Percentiles rank a stretch among this genome's conserved stretches.
These are phyloP conservation scores for Zaprionus capensis DNA, from an alignment of 1,140 invertebrate species.

Conservation along the genomic window DNA sequence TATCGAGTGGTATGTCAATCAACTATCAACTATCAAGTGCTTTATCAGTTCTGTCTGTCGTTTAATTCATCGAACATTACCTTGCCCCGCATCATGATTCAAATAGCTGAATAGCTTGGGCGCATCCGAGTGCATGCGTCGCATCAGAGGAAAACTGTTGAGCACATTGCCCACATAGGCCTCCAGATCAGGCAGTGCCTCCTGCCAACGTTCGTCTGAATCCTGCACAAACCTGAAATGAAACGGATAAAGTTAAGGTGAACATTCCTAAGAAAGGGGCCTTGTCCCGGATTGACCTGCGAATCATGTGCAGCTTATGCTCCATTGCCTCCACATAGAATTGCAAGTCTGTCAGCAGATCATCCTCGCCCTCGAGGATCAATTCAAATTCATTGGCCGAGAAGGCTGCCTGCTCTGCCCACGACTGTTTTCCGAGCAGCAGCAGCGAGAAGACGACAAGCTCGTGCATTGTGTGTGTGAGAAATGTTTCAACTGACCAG, in stretches of 20 bases:
- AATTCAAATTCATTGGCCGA: slow-evolving; percentile 26
- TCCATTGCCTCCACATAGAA: slow-evolving; percentile 19
- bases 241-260: neutral
- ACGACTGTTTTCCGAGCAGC: neutral
- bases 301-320: slow-evolving; percentile 2
- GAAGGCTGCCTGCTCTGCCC: slow-evolving; percentile 22
- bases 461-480: neutral
- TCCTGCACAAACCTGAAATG: slow-evolving; percentile 8
- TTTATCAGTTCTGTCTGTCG: no score
- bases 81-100: neutral
- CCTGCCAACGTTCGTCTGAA: neutral
- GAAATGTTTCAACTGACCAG: neutral
- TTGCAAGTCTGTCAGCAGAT: slow-evolving; percentile 30
- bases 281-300: slow-evolving; percentile 1
- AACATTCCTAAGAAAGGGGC: neutral
- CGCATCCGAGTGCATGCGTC: slow-evolving; percentile 53
- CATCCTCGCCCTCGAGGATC: slow-evolving; percentile 47
- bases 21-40: no score
- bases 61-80: slow-evolving; percentile 21
- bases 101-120: slow-evolving; percentile 14
- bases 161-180: slow-evolving; percentile 51
- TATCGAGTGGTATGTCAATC: no score
- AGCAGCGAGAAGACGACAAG: slow-evolving; percentile 14
- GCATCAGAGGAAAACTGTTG: slow-evolving; percentile 47
- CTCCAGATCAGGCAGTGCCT: slow-evolving; percentile 1